Conservation (phyloP, 2,888 invertebrate genomes). For the Lissocephala sabroskyi region DNA sequence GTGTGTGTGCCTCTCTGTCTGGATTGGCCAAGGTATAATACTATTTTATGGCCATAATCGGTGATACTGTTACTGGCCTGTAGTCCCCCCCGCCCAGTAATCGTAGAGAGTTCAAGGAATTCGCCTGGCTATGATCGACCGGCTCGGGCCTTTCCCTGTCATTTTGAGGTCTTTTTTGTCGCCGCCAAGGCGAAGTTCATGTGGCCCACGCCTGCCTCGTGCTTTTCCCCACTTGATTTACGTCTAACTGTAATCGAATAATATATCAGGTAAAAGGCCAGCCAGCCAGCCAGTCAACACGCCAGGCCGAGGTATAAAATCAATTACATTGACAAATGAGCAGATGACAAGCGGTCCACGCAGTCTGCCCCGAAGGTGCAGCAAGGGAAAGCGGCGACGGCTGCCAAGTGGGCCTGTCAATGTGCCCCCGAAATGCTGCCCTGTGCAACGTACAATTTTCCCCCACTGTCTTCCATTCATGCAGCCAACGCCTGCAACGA, state of each 20-base stretch:
- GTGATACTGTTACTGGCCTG: no score
- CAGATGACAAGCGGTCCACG: conserved; percentile 49
- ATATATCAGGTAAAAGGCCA: conserved; percentile 50
- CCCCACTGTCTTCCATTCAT: not conserved
- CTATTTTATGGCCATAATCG: no score
- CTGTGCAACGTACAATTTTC: conserved; percentile 1
- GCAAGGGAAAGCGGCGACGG: conserved; percentile 3
- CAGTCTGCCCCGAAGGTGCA: conserved; percentile 8
- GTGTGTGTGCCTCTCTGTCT: not conserved
- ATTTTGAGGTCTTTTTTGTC: no score
- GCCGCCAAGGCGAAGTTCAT: no score
- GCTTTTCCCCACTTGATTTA: conserved; percentile 60
- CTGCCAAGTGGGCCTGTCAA: conserved; percentile 27
- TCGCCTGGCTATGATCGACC: no score
- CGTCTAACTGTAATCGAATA: conserved; percentile 62
- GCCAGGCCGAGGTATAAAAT: conserved; percentile 60
- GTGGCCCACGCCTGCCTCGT: conserved; percentile 48
- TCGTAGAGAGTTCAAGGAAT: no score
- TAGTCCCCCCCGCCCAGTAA: no score
- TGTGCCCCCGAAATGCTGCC: conserved; percentile 36
- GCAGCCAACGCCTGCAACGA: no score
- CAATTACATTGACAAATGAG: conserved; percentile 64
- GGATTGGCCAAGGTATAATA: no score
- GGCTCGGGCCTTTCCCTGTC: no score
- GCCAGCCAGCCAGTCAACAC: conserved; percentile 35